Percentiles rank a stretch among this genome's conserved stretches.
Conservation (phyloP, 2,797 vertebrate species). For the Mionectes olivaceus region DNA sequence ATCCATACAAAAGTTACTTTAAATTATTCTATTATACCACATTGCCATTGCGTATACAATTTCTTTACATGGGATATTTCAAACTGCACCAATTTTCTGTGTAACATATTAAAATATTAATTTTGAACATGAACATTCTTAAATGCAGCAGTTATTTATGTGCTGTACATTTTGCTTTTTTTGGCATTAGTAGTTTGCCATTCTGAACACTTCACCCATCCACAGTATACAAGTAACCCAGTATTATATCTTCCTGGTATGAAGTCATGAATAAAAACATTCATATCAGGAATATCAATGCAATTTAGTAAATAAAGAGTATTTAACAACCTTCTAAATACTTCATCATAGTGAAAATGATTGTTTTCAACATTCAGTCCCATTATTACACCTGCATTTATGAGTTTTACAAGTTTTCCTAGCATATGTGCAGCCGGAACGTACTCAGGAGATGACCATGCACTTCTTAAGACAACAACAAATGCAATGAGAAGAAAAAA, state of each 20-base stretch:
- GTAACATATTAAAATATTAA: neutral
- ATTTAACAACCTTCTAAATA: neutral
- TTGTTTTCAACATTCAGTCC: neutral
- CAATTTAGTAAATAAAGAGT: neutral
- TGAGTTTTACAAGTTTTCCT: neutral
- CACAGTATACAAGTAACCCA: neutral
- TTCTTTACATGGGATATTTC: constrained; percentile 12
- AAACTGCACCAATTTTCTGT: constrained; percentile 33
- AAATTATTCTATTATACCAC: neutral
- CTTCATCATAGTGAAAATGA: rapidly evolving
- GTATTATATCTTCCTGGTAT: neutral
- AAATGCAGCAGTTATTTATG: constrained; percentile 7
- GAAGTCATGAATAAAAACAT: neutral
- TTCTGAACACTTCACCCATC: neutral
- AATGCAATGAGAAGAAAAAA: neutral
- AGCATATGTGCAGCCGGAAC: neutral
- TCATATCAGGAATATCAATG: neutral
- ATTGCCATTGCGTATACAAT: neutral
- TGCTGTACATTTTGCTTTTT: neutral
- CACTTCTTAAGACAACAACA: neutral
- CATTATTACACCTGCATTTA: neutral
- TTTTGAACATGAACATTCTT: neutral
- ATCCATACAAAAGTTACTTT: constrained; percentile 52
- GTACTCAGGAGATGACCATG: neutral
- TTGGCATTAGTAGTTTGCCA: neutral